Evolutionary conservation across 1,140 invertebrate genomes (phyloP), one percentile per base, ranked within the genome.

Genomic region (Planococcus citri): DNA sequence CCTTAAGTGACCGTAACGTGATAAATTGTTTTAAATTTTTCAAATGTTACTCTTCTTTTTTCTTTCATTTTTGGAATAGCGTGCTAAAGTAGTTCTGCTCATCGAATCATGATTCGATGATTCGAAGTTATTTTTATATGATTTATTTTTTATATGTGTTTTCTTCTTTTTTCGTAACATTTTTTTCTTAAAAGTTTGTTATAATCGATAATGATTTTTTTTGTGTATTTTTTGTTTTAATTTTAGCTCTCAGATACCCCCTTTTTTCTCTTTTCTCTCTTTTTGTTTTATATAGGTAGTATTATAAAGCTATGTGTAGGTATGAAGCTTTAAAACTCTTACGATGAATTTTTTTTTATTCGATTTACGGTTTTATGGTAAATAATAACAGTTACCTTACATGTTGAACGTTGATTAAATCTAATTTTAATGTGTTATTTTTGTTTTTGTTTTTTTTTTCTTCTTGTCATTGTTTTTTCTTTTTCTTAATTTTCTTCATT

Each of bases 351-450:
- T 51, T 51, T n/a, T 33, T 51, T 51, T 51, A 51, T 20, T 51
- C 41, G 41, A 51, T 9, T 51, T 51, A 51, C n/a, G 41, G 41
- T 51, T n/a, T n/a, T 51, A 51, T 51, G 41, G 41, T 51, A 14
- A 9, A 51, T 51, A 51, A 17, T 51, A 51, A 51, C 41, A 51
- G 41, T 51, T 51, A 51, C 41, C 41, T 51, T 51, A 51, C 41
- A 51, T 51, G 41, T 9, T 51, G 41, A 51, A 17, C n/a, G 33
- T 37, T 37, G 41, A 51, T 51, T 51, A 51, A 51, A 51, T 51
- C 41, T 51, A 51, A 51, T 51, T 51, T 51, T 51, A 51, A 17
- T 51, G n/a, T 51, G 41, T 51, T 51, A 51, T 51, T 51, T 51
- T 51, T 51, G 41, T 51, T 51, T 51, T 51, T 51, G 41, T 51